Base-by-base conservation (phyloP, 2,113 vertebrate species). In the Serilophus lunatus region DNA sequence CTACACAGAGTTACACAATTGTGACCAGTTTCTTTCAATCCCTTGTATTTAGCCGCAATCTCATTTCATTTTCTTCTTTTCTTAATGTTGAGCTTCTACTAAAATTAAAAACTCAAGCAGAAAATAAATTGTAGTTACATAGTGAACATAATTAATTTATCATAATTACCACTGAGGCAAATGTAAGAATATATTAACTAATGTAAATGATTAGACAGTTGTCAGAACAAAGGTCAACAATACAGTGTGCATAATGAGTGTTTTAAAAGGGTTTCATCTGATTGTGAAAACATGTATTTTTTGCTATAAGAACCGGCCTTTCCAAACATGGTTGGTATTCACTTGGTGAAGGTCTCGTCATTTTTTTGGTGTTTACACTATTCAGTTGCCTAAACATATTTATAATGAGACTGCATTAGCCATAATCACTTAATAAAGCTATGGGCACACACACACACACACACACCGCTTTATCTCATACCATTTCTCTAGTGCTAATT, bases 261-360 rank as follows among this genome's bases (percentile, higher is more conserved):
- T 53, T 92, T 82, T 60, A 28, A 76, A 86, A 82, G 3, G 2
- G 1, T 74, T 94, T 88, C 1, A 60, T 59, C 11, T 59, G 5
- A 38, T 22, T 75, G n/a, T 2, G 31, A 75, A 60, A 81, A 81
- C 36, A 4, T 40, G 7, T 45, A 65, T 10, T 53, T 72, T 92
- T 71, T 68, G 9, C 20, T 36, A 8, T 15, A 68, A 76, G 12
- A 82, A 51, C 28, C 33, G 42, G 5, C 54, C 23, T 69, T 92
- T 94, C 35, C 49, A 79, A 82, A 22, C 0, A 1, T 64, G 14
- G 31, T 19, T n/a, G 28, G 2, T n/a, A 65, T 49, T 61, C 18
- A 50, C 26, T 54, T 83, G 75, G 42, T 1, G 3, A 63, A 0
- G 1, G 3, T 19, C 19, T 66, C 12, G 18, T 76, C 0, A 0